phyloP scores from a whole-genome alignment of 2,888 invertebrate species.

The Allolobophora icterica region DNA sequence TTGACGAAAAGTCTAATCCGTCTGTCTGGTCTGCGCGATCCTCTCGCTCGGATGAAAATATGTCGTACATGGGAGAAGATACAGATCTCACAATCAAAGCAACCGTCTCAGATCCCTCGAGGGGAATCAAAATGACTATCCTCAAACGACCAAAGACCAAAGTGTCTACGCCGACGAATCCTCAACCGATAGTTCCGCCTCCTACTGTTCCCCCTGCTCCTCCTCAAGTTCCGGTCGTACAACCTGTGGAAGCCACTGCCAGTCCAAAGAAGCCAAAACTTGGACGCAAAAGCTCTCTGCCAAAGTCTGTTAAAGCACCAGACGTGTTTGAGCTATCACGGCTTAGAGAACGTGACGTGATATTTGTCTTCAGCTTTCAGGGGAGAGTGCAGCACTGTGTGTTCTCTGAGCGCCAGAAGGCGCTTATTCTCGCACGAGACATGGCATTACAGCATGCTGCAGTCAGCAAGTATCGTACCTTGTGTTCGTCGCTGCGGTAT shows the following conservation, averaged over 20 bases:
- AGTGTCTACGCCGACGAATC: not conserved
- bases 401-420: conserved; percentile 39
- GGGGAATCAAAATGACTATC: conserved; percentile 65
- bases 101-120: conserved; percentile 58
- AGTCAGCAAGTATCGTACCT: conserved; percentile 33
- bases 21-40: conserved; percentile 43
- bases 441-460: conserved; percentile 40
- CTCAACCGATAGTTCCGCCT: not conserved
- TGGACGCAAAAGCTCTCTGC: conserved; percentile 25
- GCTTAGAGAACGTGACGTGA: conserved; percentile 29
- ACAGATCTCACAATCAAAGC: conserved; percentile 54
- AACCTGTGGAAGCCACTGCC: not conserved
- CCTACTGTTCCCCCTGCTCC: not conserved
- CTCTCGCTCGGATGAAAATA: conserved; percentile 45
- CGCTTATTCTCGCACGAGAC: conserved; percentile 34
- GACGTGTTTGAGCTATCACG: conserved; percentile 38
- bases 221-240: not conserved
- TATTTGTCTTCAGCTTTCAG: conserved; percentile 42
- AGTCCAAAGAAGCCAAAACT: not conserved
- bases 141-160: conserved; percentile 37
- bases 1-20: conserved; percentile 9
- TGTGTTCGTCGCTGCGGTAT: conserved; percentile 26
- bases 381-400: conserved; percentile 34
- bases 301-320: not conserved
- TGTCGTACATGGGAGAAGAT: conserved; percentile 41